A percentile compares a stretch with the other conserved stretches of the same genome.
Conservation (phyloP, 2,113 vertebrate species). For the Bubo scandiacus region DNA sequence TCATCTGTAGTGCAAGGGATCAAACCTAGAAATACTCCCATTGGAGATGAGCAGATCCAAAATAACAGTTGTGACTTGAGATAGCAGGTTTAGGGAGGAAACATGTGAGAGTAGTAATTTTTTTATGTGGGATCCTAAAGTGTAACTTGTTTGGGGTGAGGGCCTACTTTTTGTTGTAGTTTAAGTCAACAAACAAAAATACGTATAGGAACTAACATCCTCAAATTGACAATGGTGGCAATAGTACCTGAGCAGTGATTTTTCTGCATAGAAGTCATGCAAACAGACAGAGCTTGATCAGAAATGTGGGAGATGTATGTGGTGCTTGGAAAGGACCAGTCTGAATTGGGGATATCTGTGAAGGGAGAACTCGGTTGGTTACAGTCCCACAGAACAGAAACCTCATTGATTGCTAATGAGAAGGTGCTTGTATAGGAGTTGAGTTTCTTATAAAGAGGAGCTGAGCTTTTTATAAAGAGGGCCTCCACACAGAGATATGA, state of each 20-base stretch:
- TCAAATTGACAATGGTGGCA: not conserved
- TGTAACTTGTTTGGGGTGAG: not conserved
- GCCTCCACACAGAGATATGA: not conserved
- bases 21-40: not conserved
- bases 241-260: not conserved
- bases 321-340: not conserved
- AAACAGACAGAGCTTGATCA: not conserved
- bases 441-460: not conserved
- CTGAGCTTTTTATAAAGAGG: not conserved
- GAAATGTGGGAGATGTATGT: not conserved
- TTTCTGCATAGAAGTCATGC: not conserved
- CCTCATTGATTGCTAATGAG: not conserved
- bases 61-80: not conserved
- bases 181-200: not conserved
- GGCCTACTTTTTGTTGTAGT: not conserved
- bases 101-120: not conserved
- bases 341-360: not conserved
- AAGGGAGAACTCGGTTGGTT: not conserved
- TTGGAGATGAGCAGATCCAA: not conserved
- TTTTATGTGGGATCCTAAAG: not conserved
- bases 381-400: not conserved
- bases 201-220: fast-evolving
- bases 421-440: not conserved
- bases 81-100: not conserved
- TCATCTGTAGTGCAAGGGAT: not conserved